Evolutionary conservation across 2,888 invertebrate species (phyloP), one percentile per base, ranked within the genome.

Genomic region (Scaptomyza cyrtandrae): DNA sequence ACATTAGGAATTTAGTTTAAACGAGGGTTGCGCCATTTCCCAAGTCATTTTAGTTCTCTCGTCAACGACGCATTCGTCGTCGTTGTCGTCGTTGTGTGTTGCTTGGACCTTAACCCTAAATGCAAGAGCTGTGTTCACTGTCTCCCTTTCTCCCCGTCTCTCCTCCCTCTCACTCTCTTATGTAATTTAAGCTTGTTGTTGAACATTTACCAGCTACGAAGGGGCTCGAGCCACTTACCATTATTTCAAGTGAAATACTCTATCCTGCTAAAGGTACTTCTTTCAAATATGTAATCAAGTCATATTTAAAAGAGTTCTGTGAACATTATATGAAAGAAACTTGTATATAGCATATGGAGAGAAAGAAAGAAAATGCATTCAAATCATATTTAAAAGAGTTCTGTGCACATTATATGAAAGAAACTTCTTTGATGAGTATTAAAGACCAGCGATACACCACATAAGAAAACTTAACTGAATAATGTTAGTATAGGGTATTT

Each of bases 1-100:
- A 80, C 73, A 79, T 79, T 79, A 79, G 73, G 73, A 79, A 80
- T 79, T 79, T 80, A 80, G 78, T 83, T 83, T 80, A 80, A 83
- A 79, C 75, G 81, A 81, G 83, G 83, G 81, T 83, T 84, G 84
- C 69, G 78, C 69, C 71, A 77, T 75, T 72, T 65, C 73, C 77
- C 75, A 61, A 72, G 75, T 64, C 60, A 35, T 53, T 58, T 33
- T 13, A 13, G 11, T 49, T 41, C 35, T 33, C 39, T 57, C 59
- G 59, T 62, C 71, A 55, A 57, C 58, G 45, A 54, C 53, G 58
- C 48, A 59, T 29, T 59, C 64, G 56, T 67, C 66, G 48, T 52
- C 63, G 49, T 39, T 3, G 39, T 9, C 5, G 37, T 2, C n/a
- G 37, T 37, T 6, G 60, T 66, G 19, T 19, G 19, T 19, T 53